phyloP scores from a whole-genome alignment of 2,113 vertebrate species.

The Turdus rufiventris region DNA sequence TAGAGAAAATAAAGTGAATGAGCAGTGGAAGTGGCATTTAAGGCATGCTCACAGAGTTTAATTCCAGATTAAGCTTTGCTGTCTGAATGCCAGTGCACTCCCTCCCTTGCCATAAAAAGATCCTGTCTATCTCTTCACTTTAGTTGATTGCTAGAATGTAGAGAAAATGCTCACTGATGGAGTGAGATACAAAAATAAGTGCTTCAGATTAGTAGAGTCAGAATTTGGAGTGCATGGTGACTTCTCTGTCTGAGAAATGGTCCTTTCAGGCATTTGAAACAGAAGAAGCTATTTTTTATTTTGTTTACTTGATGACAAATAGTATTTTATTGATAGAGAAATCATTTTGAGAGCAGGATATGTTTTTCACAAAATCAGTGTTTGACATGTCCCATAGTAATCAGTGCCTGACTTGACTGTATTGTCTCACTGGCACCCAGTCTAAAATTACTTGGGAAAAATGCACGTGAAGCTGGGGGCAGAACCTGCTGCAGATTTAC shows the following conservation, averaged over 20 bases:
- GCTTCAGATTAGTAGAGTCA: slow-evolving; percentile 2
- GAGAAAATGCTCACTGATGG: background rate
- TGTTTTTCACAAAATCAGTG: background rate
- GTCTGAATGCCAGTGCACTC: slow-evolving; percentile 16
- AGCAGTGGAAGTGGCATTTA: background rate
- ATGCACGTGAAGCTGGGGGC: background rate
- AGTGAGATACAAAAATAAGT: background rate
- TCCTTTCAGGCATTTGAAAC: background rate
- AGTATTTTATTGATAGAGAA: background rate
- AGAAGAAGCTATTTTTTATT: background rate
- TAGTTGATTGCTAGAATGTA: slow-evolving; percentile 22
- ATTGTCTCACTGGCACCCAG: background rate
- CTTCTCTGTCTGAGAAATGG: background rate
- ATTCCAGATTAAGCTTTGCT: slow-evolving; percentile 51
- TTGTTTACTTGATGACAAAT: background rate
- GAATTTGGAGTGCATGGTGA: background rate
- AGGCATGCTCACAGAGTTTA: background rate
- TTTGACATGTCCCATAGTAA: background rate
- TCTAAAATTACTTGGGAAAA: background rate
- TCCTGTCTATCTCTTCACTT: slow-evolving; percentile 7
- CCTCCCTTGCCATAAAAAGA: background rate
- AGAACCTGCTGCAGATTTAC: background rate
- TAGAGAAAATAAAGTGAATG: background rate
- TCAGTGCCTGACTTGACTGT: accelerated
- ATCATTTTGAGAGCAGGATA: background rate